Evolutionary conservation across 2,113 vertebrate species (phyloP), one percentile per base, ranked within the genome.

Genomic region (Boulengeromyrus knoepffleri): DNA sequence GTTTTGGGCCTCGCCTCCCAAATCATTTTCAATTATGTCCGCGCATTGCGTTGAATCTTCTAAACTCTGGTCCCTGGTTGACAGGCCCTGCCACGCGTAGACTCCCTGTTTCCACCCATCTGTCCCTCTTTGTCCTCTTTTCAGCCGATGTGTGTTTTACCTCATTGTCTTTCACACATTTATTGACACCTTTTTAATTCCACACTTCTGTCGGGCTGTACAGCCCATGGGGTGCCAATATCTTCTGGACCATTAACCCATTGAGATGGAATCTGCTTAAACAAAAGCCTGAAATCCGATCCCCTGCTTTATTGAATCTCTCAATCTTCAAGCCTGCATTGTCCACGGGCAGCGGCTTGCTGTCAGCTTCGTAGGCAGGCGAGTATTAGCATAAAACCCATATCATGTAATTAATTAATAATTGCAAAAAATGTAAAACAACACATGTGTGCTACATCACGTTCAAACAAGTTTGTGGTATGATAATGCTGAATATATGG

Each of bases 201-300:
- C 91, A 92, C 94, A 92, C 96, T 93, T 96, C 96, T 95, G 96
- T 94, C 96, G 93, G 94, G 95, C 96, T 93, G 89, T 95, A 93
- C 93, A 42, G 93, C 91, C 93, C 91, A 93, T 91, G 91, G 94
- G 93, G 94, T 92, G 93, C 94, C 95, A 95, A 95, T 97, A 97
- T 96, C 97, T 98, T 98, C 97, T 97, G 97, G 97, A 96, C 97
- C 97, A 97, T 98, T 98, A 98, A 97, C 96, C 97, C 97, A 94
- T 95, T 96, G 96, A 97, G 96, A 97, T 95, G 95, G 95, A 94
- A 96, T 93, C 95, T 93, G 93, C 91, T 92, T 95, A 96, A 94
- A 98, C 97, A 97, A 97, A 97, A 94, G 93, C 92, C 95, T 90
- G 94, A 94, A 95, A 96, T 94, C 94, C 91, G 94, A 95, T 95